Base-by-base conservation (phyloP, 2,797 vertebrate species). In the Lates japonicus region DNA sequence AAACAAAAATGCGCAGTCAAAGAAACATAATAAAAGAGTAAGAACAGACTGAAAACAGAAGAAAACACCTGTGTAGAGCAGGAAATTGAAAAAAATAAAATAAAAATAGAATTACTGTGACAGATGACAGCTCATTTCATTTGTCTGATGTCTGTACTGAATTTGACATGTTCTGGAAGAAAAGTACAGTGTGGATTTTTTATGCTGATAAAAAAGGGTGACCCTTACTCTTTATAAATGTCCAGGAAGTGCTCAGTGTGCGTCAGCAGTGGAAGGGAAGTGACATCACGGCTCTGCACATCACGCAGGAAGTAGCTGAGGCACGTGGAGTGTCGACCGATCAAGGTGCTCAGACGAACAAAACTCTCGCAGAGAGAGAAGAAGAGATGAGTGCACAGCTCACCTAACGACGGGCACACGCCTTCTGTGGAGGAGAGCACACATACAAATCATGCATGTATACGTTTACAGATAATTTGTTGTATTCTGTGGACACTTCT, bases 271-370 rank as follows among this genome's bases (percentile, higher is more conserved):
- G 94, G 96, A 92, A 99, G 92, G 54, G 92, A 96, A 79, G 95
- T 95, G 87, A 97, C 95, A 78, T 98, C 97, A 68, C 70, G 69
- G 61, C 83, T 29, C 65, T 87, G 90, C 46, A 92, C 89, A 19
- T 96, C 90, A 14, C 95, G 96, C 87, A 99, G 95, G 93, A 98
- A 98, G 91, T 92, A 95, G 86, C 94, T 97, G 88, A 99, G 94
- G 9, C 97, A 97, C 51, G 95, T 90, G 68, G 97, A 95, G 74
- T 99, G 97, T 87, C 96, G 97, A 73, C 98, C 97, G 16, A 96
- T 97, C 69, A 99, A 93, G 88, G 94, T 93, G 86, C 96, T 97
- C 54, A 99, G 91, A 70, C 94, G 97, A 90, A 94, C 95, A 92
- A 97, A 98, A 52, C 93, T 95, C 89, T 96, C 96, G 68, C 96